Evolutionary conservation across 2,888 invertebrate species (phyloP), one percentile per base, ranked within the genome.

Genomic region (Napeogenes inachia): DNA sequence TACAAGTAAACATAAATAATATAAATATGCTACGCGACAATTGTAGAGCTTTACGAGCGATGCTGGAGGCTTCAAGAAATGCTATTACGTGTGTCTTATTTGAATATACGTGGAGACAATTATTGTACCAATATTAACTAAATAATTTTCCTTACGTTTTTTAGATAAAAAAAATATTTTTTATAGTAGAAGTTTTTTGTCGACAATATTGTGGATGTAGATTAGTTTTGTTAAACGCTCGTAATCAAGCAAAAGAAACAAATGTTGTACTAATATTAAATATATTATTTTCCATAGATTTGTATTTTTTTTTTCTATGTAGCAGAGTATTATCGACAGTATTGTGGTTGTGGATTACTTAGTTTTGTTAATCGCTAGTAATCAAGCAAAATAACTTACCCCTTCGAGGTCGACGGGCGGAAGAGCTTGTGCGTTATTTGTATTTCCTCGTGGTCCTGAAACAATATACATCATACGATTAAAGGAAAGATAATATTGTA

Each of bases 381-480:
- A 30, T 4, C 6, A 54, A 13, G 35, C 54, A 59, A 12, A 33
- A 38, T 13, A 64, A 82, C 89, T 87, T 71, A 89, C 89, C 70
- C 65, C 73, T 82, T 84, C 0, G 89, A 87, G 42, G 88, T 85
- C 2, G 91, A 89, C 2, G 91, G 89, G 38, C 89, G 81, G 72
- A 89, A 91, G 32, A 89, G 75, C 73, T 89, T 91, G 71, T 89
- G 91, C 63, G 85, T 89, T 77, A 90, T 87, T 70, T 82, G 82
- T 56, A 73, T 78, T 55, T 82, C 82, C 59, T 81, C 82, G 61
- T 79, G 79, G 59, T 74, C 75, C 91, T 91, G 89, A 47, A 90
- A 90, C 80, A 87, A 88, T 68, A 67, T 70, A 72, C 64, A 61
- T 55, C 3, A 10, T 30, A 10, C 10, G 56, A 56, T 47, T 47